Conservation (phyloP, 2,797 vertebrate genomes). For the Chaetodon trifasciatus region DNA sequence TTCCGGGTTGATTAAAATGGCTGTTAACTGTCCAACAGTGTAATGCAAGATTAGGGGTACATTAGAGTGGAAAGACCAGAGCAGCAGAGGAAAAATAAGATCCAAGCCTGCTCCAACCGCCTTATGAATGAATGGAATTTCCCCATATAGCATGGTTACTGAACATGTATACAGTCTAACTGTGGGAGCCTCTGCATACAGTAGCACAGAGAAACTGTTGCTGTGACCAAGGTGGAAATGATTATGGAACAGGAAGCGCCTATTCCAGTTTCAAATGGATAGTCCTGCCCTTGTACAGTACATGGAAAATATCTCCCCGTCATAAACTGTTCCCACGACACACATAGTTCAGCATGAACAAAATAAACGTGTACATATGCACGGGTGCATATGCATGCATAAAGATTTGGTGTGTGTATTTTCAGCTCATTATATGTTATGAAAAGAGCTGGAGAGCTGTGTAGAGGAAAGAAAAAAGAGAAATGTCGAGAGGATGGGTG, state of each 20-base stretch:
- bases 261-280: slow-evolving; percentile 80
- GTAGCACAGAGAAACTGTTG: slow-evolving; percentile 46
- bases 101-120: background rate
- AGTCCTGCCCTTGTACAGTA: slow-evolving; percentile 60
- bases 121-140: background rate
- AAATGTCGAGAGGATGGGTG: slow-evolving; percentile 3
- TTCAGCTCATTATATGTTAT: slow-evolving; percentile 6
- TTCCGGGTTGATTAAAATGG: background rate
- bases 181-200: slow-evolving; percentile 15
- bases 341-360: slow-evolving; percentile 50
- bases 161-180: background rate
- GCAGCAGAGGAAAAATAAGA: background rate
- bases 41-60: background rate
- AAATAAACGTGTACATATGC: slow-evolving; percentile 27
- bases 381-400: slow-evolving; percentile 45
- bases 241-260: slow-evolving; percentile 77
- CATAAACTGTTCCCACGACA: slow-evolving; percentile 61
- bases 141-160: background rate
- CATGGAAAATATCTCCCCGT: slow-evolving; percentile 59
- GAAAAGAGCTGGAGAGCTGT: background rate
- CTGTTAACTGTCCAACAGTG: background rate
- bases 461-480: background rate
- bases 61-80: background rate
- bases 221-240: slow-evolving; percentile 71
- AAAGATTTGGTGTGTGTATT: background rate